Evolutionary conservation across 2,113 vertebrate genomes (phyloP), one percentile per base, ranked within the genome.

Genomic region (Tyto alba): DNA sequence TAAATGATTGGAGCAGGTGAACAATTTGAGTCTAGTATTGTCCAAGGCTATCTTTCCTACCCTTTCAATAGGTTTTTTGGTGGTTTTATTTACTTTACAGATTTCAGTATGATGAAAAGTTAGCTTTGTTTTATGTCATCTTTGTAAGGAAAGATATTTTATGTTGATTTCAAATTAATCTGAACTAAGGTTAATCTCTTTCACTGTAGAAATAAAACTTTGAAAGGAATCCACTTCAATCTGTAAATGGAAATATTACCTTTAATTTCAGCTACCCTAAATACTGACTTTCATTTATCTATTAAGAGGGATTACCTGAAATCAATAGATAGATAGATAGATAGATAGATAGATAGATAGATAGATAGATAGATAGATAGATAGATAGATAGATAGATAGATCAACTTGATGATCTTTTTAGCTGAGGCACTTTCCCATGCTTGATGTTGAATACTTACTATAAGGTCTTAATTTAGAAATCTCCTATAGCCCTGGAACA

Each of bases 51-150:
- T 29, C 16, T 71, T 86, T 66, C 7, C 5, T 79, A n/a, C 5
- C 5, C 10, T 53, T 89, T 41, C 32, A 52, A n/a, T 4, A 23
- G 5, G 0, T 27, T 15, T 50, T 59, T 21, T 29, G 3, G 0
- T 56, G 13, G 63, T 81, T 92, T 81, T 75, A 53, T 69, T 67
- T 74, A 56, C 13, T 36, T 75, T 29, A 57, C 16, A n/a, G 10
- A 62, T 66, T 84, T 84, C 26, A 32, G 25, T 21, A 60, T n/a
- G 13, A 48, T 40, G 19, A 85, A 89, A 73, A 81, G 3, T 27
- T 85, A 62, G 14, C 3, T 60, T 91, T 73, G 15, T 12, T 64
- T 80, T 74, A n/a, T 40, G 16, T 34, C 8, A 8, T 67, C 64
- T 60, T 75, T 52, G 6, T n/a, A 71, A 9, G 8, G 34, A 43